These are phyloP conservation scores for Smittia sp. DNA, from an alignment of 2,888 invertebrate genomes.

Conservation along the genomic window DNA sequence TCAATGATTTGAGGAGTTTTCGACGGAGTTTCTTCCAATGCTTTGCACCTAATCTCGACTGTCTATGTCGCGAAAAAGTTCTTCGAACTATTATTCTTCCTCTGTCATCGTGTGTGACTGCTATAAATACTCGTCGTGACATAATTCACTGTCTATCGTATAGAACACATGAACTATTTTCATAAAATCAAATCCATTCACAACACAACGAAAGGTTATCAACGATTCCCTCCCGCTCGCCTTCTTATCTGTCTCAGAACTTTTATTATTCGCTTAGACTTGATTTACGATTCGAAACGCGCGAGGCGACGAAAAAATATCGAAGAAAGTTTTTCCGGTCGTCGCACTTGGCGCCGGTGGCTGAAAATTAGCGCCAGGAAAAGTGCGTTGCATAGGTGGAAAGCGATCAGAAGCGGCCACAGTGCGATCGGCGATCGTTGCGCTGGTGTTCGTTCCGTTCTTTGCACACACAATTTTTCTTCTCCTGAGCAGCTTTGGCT, in stretches of 20 bases:
- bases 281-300: not conserved
- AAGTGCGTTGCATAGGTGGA: not conserved
- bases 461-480: slow-evolving; percentile 7
- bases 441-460: slow-evolving; percentile 20
- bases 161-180: not conserved
- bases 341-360: not conserved
- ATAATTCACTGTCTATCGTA: not conserved
- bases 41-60: too few species aligned
- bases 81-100: not conserved
- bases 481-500: not conserved
- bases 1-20: too few species aligned
- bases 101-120: not conserved
- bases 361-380: slow-evolving; percentile 10
- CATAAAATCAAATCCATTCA: not conserved
- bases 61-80: too few species aligned
- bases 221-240: not conserved
- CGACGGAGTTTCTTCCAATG: too few species aligned
- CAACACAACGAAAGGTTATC: slow-evolving; percentile 8
- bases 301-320: not conserved
- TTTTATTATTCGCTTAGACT: not conserved
- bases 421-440: slow-evolving; percentile 5
- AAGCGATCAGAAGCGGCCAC: not conserved
- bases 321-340: too few species aligned
- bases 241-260: not conserved
- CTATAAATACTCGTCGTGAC: not conserved